Evolutionary conservation across 2,113 vertebrate genomes (phyloP), one percentile per base, ranked within the genome.

Genomic region (Xiphophorus maculatus): DNA sequence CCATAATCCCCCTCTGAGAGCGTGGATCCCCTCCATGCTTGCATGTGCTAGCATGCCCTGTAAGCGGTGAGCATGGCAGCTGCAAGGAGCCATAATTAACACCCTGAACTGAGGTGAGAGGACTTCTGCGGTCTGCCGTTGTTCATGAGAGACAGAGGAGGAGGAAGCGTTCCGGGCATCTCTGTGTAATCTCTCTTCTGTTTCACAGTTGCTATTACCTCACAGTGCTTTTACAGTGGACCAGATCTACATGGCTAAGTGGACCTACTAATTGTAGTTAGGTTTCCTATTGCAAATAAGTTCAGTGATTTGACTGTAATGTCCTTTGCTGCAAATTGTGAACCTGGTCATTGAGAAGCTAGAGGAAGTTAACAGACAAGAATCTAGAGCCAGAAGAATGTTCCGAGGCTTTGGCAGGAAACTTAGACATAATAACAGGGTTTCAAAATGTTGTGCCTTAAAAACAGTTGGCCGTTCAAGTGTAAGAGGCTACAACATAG

Each of bases 371-470:
- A 72, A 77, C 63, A 84, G 86, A 82, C 85, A 89, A 86, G 82
- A 87, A 89, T 87, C 78, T 87, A 70, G 80, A 86, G 90, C 84
- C 84, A 70, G 30, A 87, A 91, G 86, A 93, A 93, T 93, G 91
- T 12, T 79, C 73, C 67, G 85, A 93, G 85, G 89, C 91, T 91
- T 92, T 93, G 90, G 90, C 90, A 92, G 84, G 80, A 90, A 81
- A 75, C 17, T 66, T 83, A 80, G 79, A 77, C 87, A 78, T 94
- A 94, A 94, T 95, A 82, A 92, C 82, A 93, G 91, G 91, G 87
- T 92, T 94, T 90, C 90, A 85, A 94, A 95, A 95, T 91, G 87
- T 91, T 80, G 91, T 90, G 92, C 91, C 95, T 95, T 95, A 96
- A 95, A 97, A 96, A 96, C 93, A 85, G 82, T 79, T 30, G 86